Evolutionary conservation across 2,113 vertebrate species (phyloP).

Genomic region (Coracopsis vasa): DNA sequence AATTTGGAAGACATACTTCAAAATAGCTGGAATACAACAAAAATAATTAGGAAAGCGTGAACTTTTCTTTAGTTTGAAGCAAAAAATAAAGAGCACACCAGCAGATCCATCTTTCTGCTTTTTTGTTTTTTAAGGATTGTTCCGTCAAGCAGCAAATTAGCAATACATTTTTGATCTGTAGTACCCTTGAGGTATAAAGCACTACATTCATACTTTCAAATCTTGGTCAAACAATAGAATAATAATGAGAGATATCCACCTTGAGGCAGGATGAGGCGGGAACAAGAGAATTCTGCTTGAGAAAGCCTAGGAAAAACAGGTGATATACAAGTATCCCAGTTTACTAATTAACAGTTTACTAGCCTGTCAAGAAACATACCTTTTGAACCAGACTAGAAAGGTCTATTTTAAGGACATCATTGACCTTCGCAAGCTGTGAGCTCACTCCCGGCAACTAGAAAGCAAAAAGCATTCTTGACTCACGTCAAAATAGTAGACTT

Average conservation of each 20-base stretch:
- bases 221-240: neutral
- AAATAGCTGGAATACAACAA: neutral
- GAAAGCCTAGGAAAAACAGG: neutral
- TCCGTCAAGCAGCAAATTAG: neutral
- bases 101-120: neutral
- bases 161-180: neutral
- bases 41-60: neutral
- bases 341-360: neutral
- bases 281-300: neutral
- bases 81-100: neutral
- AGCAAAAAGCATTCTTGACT: neutral
- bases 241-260: neutral
- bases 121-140: neutral
- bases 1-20: neutral
- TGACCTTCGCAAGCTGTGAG: constrained; percentile 78
- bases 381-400: constrained; percentile 81
- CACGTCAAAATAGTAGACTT: neutral
- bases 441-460: constrained; percentile 82
- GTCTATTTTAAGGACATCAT: constrained; percentile 80
- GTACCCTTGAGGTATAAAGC: neutral
- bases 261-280: neutral
- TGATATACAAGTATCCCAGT: neutral
- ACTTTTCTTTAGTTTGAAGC: neutral
- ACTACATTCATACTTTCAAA: neutral
- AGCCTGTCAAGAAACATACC: constrained; percentile 72